Base-by-base conservation (phyloP, 2,797 vertebrate species). In the Mionectes olivaceus region DNA sequence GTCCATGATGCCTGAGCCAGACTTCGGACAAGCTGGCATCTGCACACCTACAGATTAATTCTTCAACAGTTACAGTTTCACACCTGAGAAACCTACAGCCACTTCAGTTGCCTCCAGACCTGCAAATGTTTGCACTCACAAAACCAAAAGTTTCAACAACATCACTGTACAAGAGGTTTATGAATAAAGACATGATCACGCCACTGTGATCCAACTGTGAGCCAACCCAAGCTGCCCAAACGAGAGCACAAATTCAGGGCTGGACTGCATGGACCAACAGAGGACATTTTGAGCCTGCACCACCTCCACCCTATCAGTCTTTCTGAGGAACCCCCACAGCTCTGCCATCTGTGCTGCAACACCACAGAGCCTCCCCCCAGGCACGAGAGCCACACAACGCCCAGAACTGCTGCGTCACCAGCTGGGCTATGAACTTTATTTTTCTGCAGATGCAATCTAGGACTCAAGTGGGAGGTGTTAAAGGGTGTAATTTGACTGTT, bases 401-500 rank as follows among this genome's bases (percentile, higher is more conserved):
- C 75, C 75, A 56, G 44, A 53, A 70, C 5, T 2, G 0, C 68
- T 56, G 79, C 5, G 0, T 82, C 92, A 87, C 90, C 88, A 74
- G 64, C 90, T 61, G 65, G 80, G 77, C 74, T 47, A 74, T 24
- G 70, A 93, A 90, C 92, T 91, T 91, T 47, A 76, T 52, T 94
- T 76, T 70, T 75, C 10, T 78, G 70, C 80, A 89, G 71, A 92
- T 89, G 80, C 77, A 52, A 95, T 69, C 70, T 83, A 90, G 70
- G 80, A 74, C 77, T 92, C 63, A 15, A 46, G 77, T 87, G 70
- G 90, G 88, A 94, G 74, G 92, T 57, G 77, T 74, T 39, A 61
- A 61, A 67, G 81, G 47, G 47, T 35, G 49, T 77, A 71, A 94
- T 94, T 82, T 90, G 69, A 87, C 69, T 90, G 90, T 86, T 94